Conservation (phyloP, 2,888 invertebrate species). For the Xestia xanthographa region DNA sequence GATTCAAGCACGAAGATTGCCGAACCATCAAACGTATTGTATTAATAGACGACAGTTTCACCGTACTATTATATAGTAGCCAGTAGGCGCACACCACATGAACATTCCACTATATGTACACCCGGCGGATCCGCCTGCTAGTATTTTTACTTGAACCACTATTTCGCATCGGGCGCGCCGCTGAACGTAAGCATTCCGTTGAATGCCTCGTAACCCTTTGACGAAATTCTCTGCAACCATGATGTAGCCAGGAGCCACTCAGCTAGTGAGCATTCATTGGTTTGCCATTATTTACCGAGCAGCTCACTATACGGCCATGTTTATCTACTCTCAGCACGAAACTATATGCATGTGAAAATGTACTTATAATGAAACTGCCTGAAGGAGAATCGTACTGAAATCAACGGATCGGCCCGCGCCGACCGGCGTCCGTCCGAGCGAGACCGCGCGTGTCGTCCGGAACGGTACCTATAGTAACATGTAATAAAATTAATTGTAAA, state of each 20-base stretch:
- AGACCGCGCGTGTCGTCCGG: constrained; percentile 5
- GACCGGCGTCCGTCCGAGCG: background rate
- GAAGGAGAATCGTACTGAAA: constrained; percentile 22
- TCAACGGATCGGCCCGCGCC: constrained; percentile 23
- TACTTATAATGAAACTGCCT: background rate
- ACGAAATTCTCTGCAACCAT: background rate
- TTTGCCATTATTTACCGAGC: background rate
- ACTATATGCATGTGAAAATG: background rate
- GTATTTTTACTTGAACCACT: background rate
- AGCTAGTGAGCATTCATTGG: background rate
- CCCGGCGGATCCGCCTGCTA: background rate
- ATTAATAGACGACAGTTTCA: background rate
- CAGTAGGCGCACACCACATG: background rate
- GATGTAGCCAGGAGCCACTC: too few species aligned
- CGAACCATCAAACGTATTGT: background rate
- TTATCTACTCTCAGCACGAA: background rate
- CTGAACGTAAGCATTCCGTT: background rate
- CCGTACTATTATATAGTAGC: too few species aligned
- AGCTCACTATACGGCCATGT: background rate
- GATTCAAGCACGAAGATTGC: background rate
- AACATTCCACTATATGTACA: background rate
- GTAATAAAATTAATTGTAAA: constrained; percentile 62
- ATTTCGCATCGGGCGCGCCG: background rate
- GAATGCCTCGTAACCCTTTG: background rate
- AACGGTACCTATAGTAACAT: constrained; percentile 38